A percentile compares a stretch with the other conserved stretches of the same genome.
phyloP scores from a whole-genome alignment of 2,113 vertebrate species.

The Athene noctua region DNA sequence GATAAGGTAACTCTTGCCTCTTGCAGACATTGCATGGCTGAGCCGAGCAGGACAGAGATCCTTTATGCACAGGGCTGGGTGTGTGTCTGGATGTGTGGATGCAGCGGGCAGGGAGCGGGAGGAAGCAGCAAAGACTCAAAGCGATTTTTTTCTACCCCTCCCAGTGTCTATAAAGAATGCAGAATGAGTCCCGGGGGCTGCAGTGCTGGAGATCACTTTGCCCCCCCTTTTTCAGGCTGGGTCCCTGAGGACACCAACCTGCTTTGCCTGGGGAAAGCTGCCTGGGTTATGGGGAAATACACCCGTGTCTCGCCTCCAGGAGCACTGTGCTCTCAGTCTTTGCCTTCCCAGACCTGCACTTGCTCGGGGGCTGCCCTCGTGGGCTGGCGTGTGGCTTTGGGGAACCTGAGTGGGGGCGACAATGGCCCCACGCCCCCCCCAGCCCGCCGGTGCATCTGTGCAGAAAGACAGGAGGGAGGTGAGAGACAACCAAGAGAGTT shows the following conservation, averaged over 20 bases:
- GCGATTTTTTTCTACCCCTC: not conserved
- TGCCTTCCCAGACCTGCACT: not conserved
- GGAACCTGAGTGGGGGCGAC: not conserved
- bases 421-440: not conserved
- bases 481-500: not conserved
- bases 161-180: not conserved
- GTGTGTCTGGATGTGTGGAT: not conserved
- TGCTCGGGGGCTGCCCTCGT: not conserved
- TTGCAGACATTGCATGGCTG: conserved; percentile 31
- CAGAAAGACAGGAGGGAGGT: not conserved
- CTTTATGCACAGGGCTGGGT: conserved; percentile 17
- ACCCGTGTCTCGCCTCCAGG: not conserved
- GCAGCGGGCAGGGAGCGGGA: not conserved
- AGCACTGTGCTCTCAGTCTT: not conserved
- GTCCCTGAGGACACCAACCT: not conserved
- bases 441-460: rapidly evolving
- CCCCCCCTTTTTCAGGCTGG: not conserved
- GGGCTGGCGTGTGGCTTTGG: not conserved
- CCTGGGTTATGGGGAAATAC: not conserved
- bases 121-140: not conserved
- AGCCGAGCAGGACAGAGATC: conserved; percentile 51
- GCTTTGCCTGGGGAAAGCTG: not conserved
- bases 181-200: not conserved
- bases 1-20: conserved; percentile 81
- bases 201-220: not conserved